Evolutionary conservation across 2,888 invertebrate genomes (phyloP).

Genomic region (Blastobasis lacticolella): DNA sequence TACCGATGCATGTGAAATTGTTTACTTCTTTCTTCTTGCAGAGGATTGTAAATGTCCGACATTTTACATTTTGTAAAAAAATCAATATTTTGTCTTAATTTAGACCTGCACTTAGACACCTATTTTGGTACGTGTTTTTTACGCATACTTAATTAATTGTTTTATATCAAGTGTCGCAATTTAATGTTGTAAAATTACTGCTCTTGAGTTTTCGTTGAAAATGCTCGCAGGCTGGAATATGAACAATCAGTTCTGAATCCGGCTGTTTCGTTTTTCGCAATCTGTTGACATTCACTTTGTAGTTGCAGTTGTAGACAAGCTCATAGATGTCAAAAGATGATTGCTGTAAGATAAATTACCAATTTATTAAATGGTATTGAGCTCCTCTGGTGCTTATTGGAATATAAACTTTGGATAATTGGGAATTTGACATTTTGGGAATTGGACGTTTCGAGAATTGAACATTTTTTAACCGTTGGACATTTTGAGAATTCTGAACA

Average conservation of each 20-base stretch:
- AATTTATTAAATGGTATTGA: too few species aligned
- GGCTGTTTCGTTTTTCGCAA: conserved; percentile 38
- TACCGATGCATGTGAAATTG: too few species aligned
- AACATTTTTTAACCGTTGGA: too few species aligned
- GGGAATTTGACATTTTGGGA: too few species aligned
- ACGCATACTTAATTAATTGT: neutral
- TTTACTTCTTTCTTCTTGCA: too few species aligned
- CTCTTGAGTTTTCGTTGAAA: conserved; percentile 52
- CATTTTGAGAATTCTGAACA: too few species aligned
- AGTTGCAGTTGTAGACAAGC: conserved; percentile 72
- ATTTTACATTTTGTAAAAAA: too few species aligned
- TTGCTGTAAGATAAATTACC: conserved; percentile 48
- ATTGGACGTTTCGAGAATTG: too few species aligned
- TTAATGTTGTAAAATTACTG: conserved; percentile 26
- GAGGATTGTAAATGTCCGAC: too few species aligned
- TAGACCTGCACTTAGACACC: neutral
- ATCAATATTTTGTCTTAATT: neutral
- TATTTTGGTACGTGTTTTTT: too few species aligned
- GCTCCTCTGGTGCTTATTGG: too few species aligned
- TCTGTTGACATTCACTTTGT: conserved; percentile 67
- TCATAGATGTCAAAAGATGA: conserved; percentile 72
- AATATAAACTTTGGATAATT: too few species aligned
- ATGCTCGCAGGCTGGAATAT: conserved; percentile 69
- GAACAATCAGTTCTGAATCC: conserved; percentile 66
- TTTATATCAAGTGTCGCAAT: conserved; percentile 25